phyloP scores from a whole-genome alignment of 2,888 invertebrate species.

The Andrena fulva region DNA sequence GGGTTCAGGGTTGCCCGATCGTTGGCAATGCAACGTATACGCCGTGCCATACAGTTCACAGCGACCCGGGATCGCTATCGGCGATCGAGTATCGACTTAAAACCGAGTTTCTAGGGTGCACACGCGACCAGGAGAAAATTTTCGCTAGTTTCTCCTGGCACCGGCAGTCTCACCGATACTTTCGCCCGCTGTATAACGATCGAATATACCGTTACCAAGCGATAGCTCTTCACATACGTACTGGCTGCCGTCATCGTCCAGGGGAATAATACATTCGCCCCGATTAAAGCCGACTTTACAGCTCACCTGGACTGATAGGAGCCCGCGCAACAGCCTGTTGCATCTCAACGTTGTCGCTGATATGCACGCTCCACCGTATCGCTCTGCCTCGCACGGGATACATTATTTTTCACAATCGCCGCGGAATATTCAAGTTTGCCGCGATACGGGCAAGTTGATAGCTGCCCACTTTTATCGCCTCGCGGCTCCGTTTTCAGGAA shows the following conservation, averaged over 20 bases:
- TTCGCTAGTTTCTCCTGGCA: constrained; percentile 71
- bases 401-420: background rate
- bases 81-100: constrained; percentile 21
- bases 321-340: background rate
- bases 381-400: background rate
- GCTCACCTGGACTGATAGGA: background rate
- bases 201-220: constrained; percentile 61
- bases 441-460: background rate
- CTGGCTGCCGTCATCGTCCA: background rate
- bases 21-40: too few species aligned
- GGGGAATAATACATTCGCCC: background rate
- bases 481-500: too few species aligned
- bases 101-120: constrained; percentile 52
- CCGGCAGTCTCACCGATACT: constrained; percentile 66
- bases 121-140: constrained; percentile 59
- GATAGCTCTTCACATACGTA: constrained; percentile 44
- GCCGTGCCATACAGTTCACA: background rate
- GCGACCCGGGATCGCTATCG: background rate
- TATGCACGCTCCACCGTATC: constrained; percentile 9
- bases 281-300: background rate
- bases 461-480: too few species aligned
- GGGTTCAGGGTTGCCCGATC: too few species aligned
- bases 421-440: background rate
- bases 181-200: constrained; percentile 64
- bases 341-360: constrained; percentile 5